Evolutionary conservation across 2,888 invertebrate species (phyloP).

Genomic region (Pecten maximus): DNA sequence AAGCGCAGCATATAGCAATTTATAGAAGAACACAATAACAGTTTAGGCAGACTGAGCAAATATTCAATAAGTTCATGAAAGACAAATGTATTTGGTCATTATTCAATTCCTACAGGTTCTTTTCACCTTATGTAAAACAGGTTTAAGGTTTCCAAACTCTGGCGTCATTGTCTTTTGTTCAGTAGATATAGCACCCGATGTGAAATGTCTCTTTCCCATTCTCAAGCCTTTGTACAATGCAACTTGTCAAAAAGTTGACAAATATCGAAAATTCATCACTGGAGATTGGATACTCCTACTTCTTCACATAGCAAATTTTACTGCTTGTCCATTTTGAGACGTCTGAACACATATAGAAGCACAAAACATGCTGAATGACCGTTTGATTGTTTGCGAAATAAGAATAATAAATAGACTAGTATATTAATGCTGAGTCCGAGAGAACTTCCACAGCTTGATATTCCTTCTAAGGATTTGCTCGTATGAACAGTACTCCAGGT

Average conservation of each 20-base stretch:
- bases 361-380: not conserved
- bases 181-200: not conserved
- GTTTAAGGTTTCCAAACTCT: not conserved
- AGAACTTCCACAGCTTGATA: not conserved
- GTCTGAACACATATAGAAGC: too few species aligned
- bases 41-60: not conserved
- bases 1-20: not conserved
- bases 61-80: not conserved
- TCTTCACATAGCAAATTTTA: not conserved
- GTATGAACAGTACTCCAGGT: not conserved
- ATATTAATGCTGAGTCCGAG: not conserved
- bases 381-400: not conserved
- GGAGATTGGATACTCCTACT: too few species aligned
- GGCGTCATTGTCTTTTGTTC: not conserved
- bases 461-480: constrained; percentile 16
- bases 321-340: not conserved
- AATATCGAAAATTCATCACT: not conserved
- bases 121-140: not conserved
- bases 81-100: not conserved
- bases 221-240: not conserved
- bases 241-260: not conserved
- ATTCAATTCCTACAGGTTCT: not conserved
- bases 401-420: too few species aligned
- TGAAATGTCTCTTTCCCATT: not conserved
- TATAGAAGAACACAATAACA: not conserved